phyloP scores from a whole-genome alignment of 1,140 invertebrate genomes.

The Odontomachus brunneus region DNA sequence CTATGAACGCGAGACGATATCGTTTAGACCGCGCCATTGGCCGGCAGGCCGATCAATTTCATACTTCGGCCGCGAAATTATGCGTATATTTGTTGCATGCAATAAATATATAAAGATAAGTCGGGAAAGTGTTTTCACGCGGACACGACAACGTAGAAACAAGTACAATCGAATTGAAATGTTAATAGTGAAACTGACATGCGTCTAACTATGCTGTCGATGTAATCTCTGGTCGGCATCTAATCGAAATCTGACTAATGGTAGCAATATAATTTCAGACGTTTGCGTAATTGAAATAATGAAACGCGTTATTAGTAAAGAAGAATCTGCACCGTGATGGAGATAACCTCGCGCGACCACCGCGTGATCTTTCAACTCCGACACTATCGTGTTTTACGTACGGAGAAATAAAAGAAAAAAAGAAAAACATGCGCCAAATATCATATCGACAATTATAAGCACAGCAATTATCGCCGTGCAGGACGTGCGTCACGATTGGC shows the following conservation, averaged over 20 bases:
- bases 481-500: conserved; percentile 57
- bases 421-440: conserved; percentile 25
- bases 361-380: conserved; percentile 65
- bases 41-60: conserved; percentile 5
- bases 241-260: conserved; percentile 20
- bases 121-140: neutral
- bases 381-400: conserved; percentile 61
- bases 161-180: neutral
- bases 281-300: conserved; percentile 56
- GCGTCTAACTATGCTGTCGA: neutral
- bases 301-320: conserved; percentile 35
- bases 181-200: neutral
- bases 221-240: neutral
- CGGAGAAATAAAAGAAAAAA: conserved; percentile 53
- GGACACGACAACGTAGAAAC: neutral
- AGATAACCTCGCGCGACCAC: conserved; percentile 67
- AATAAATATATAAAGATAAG: neutral
- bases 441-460: conserved; percentile 52
- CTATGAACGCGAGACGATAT: neutral
- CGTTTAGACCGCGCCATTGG: conserved; percentile 6
- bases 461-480: conserved; percentile 69
- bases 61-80: neutral
- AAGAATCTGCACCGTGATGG: conserved; percentile 18
- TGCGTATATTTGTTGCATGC: neutral
- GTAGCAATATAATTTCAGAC: neutral